Conservation (phyloP, 35 echinoderm and acorn worm species). For the Holothuria glaberrima region DNA sequence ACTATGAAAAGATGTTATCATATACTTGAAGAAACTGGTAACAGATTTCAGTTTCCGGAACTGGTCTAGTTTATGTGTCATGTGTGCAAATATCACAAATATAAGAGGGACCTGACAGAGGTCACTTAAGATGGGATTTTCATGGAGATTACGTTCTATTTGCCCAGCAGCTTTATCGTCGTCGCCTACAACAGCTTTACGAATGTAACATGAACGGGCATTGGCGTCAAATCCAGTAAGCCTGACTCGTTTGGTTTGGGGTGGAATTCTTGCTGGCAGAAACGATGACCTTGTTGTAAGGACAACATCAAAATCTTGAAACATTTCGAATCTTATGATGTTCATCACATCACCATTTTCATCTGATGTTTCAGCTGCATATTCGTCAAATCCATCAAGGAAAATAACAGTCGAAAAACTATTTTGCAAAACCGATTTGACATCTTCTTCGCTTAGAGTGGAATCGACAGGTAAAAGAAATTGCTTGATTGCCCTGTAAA, state of each 20-base stretch:
- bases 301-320: too few relatives aligned
- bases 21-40: background rate
- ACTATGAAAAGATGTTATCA: slow-evolving; percentile 15
- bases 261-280: too few relatives aligned
- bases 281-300: too few relatives aligned
- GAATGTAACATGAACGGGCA: background rate
- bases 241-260: too few relatives aligned
- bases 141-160: background rate
- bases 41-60: slow-evolving; percentile 7
- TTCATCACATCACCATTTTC: too few relatives aligned
- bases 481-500: background rate
- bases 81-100: slow-evolving; percentile 36
- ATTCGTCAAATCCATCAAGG: background rate
- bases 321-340: too few relatives aligned
- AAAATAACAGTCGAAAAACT: background rate
- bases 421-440: background rate
- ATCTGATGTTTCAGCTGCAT: background rate
- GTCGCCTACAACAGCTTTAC: background rate
- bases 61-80: background rate
- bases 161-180: background rate
- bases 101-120: slow-evolving; percentile 11
- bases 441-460: background rate
- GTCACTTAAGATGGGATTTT: slow-evolving; percentile 16
- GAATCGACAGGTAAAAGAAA: background rate
- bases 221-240: background rate